Evolutionary conservation across 1,140 invertebrate genomes (phyloP), one percentile per base, ranked within the genome.

Genomic region (Andricus grossulariae): DNA sequence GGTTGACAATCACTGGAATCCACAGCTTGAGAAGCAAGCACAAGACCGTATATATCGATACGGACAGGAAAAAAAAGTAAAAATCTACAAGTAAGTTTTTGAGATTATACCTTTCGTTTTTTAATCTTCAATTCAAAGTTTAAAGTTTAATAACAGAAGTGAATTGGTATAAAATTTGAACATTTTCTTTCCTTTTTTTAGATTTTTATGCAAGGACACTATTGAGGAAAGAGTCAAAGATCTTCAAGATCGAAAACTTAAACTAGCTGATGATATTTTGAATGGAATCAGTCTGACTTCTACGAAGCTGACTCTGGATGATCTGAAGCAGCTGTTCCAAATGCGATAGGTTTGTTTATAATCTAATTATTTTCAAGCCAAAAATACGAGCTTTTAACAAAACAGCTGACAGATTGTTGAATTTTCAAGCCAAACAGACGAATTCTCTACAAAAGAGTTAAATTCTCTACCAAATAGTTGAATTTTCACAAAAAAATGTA

Each of bases 1-100:
- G 6, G 83, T 98, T 4, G 98, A 99, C 91, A 91, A 97, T 50
- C 97, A 98, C 89, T 99, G 97, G 97, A 99, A 99, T 93, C 98
- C 97, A 1, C 97, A 98, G 85, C 90, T 98, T 16, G 97, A 98
- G 91, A 92, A 94, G 15, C 97, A 99, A 89, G 97, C 97, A 0
- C 96, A 96, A 91, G 97, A 98, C 91, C 91, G 97, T 71, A 95
- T 98, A 57, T 97, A 98, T 91, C 92, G 97, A 74, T 94, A 98
- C 55, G 98, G 98, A 0, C 97, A 99, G 87, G 94, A 90, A n/a
- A 96, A 95, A 87, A 88, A 93, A 86, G 97, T 98, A 0, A 92
- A 93, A 74, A 94, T 98, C 60, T 97, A 98, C 88, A 97, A 95
- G 95, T 96, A 91, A 87, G 85, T 80, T 75, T 70, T 25, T 45